Evolutionary conservation across 2,113 vertebrate species (phyloP).

Genomic region (Blennius ocellaris): DNA sequence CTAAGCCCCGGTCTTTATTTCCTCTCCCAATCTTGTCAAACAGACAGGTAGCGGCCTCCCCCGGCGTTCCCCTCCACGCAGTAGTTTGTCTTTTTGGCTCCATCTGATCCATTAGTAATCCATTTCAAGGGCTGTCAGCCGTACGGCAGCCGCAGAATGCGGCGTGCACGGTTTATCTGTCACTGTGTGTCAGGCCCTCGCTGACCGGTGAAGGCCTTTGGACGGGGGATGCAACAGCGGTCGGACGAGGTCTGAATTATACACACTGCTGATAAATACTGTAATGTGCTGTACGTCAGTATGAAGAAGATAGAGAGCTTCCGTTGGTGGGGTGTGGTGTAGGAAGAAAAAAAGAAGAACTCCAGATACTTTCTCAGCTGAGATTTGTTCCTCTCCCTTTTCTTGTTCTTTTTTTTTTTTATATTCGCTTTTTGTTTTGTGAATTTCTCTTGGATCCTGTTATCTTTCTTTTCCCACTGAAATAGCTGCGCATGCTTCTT

Average conservation of each 20-base stretch:
- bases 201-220: conserved; percentile 41
- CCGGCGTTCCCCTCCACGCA: background rate
- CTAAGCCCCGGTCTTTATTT: conserved; percentile 32
- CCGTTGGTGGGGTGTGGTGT: too few species aligned
- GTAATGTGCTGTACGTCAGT: conserved; percentile 27
- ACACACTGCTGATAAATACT: conserved; percentile 41
- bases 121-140: conserved; percentile 58
- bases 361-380: too few species aligned
- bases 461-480: too few species aligned
- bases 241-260: conserved; percentile 46
- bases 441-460: too few species aligned
- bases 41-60: conserved; percentile 35
- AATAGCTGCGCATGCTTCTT: too few species aligned
- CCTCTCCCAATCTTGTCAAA: conserved; percentile 24
- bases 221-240: conserved; percentile 14
- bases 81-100: conserved; percentile 61
- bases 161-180: conserved; percentile 43
- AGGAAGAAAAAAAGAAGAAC: too few species aligned
- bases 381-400: too few species aligned
- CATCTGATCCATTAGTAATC: conserved; percentile 70
- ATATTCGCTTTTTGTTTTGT: too few species aligned
- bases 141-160: conserved; percentile 29
- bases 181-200: conserved; percentile 48
- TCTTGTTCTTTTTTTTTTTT: too few species aligned
- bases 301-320: conserved; percentile 14